Conservation (phyloP, 2,797 vertebrate species). For the Sternotherus odoratus region DNA sequence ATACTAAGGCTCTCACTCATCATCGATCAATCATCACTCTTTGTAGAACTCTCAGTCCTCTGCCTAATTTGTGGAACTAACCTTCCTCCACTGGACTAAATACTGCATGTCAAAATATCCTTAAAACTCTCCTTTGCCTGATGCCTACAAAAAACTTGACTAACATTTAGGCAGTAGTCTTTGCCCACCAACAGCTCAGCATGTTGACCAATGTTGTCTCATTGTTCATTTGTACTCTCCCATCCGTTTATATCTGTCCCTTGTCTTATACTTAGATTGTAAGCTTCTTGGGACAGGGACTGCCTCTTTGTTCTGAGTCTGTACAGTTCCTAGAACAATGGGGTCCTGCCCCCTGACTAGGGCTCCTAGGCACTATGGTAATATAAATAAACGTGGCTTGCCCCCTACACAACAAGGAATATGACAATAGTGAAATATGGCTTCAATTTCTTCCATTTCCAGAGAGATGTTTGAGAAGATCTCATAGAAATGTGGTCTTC, state of each 20-base stretch:
- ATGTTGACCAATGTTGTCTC: background rate
- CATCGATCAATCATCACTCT: constrained; percentile 12
- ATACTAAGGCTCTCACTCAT: constrained; percentile 35
- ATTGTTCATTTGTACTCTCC: background rate
- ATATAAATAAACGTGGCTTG: background rate
- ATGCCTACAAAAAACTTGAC: background rate
- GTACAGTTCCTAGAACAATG: background rate
- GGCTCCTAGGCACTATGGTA: background rate
- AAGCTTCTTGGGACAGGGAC: background rate
- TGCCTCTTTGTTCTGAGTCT: background rate
- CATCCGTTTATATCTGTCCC: background rate
- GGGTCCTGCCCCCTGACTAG: no score
- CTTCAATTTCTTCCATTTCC: background rate
- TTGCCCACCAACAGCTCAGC: background rate
- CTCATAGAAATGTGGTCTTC: background rate
- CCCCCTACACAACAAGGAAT: no score
- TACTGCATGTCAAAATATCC: constrained; percentile 43
- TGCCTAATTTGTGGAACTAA: background rate
- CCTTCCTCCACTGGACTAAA: constrained; percentile 6
- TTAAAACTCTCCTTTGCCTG: background rate
- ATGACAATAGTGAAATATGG: constrained; percentile 3
- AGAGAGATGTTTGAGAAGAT: background rate
- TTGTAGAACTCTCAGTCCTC: constrained; percentile 8
- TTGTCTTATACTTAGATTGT: background rate
- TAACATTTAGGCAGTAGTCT: background rate